Base-by-base conservation (phyloP, 2,888 invertebrate species). In the Epistrophe eligans region DNA sequence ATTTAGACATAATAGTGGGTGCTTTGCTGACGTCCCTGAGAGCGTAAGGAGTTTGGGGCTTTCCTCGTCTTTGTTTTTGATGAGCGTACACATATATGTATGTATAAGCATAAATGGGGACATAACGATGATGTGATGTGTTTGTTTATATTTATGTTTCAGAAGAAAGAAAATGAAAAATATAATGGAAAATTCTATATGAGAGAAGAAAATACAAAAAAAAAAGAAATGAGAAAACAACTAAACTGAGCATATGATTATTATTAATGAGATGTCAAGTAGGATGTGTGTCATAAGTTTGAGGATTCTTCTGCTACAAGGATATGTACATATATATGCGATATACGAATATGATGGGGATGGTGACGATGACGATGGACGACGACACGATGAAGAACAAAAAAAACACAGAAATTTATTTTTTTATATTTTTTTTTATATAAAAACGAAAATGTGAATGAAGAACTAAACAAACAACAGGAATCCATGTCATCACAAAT, bases 251-350 rank as follows among this genome's bases (percentile, higher is more conserved):
- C 79, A 83, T 87, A 83, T 83, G 77, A 87, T 87, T 87, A 88
- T 88, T 88, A 88, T 88, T 88, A 88, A 88, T 88, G 88, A 88
- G 79, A 88, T 87, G 88, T 81, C 88, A 87, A 88, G 83, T 80
- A 77, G 82, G 79, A 87, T 87, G 74, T 87, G 87, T 87, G 87
- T 87, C 87, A 87, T 60, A 79, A 79, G 85, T 82, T 85, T 85
- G 85, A 74, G 70, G 57, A 85, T 62, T 43, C 55, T 82, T 52
- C 55, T 82, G 28, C 73, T 57, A 17, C 77, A 62, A 77, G 73
- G 67, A 64, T 77, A 38, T 66, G 9, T 1, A 9, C n/a, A n/a
- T n/a, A n/a, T n/a, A n/a, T n/a, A 35, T 35, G 35, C 4, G 8
- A 7, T 2, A 58, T 58, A 58, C 60, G 40, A 40, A 40, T 38